Conservation (phyloP, 2,888 invertebrate genomes). For the Nomada fabriciana region DNA sequence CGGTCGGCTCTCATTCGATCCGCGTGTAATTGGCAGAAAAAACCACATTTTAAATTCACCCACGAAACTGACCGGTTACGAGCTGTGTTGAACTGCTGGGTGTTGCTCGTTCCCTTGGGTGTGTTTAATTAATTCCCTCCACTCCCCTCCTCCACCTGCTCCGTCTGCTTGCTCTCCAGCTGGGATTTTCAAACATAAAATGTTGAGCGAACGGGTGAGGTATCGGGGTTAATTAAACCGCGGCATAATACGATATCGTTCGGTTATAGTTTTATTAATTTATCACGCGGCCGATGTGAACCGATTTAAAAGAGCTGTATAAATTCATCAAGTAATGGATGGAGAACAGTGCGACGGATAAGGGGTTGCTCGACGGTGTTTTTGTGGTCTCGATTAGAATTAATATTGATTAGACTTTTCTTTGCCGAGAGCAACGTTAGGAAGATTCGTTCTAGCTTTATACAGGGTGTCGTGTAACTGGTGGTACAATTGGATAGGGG, state of each 20-base stretch:
- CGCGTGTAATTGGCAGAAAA: constrained; percentile 56
- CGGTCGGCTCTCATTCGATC: constrained; percentile 40
- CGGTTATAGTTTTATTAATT: constrained; percentile 51
- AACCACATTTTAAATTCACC: constrained; percentile 50
- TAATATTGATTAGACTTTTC: neutral
- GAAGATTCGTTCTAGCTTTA: too few relatives aligned
- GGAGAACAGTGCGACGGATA: neutral
- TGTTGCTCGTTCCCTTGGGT: constrained; percentile 19
- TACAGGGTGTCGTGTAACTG: neutral
- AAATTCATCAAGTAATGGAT: neutral
- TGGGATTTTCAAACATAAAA: constrained; percentile 44
- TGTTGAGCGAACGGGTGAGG: constrained; percentile 50
- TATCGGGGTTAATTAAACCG: constrained; percentile 53
- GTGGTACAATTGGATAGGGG: neutral
- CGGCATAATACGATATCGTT: constrained; percentile 43
- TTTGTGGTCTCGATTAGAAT: neutral
- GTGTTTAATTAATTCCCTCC: constrained; percentile 52
- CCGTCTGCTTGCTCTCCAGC: neutral
- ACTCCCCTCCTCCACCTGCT: neutral
- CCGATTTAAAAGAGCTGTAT: constrained; percentile 8
- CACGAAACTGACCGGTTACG: constrained; percentile 8
- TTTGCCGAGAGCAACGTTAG: too few relatives aligned
- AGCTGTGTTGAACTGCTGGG: too few relatives aligned
- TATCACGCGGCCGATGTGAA: constrained; percentile 9
- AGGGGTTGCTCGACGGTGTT: too few relatives aligned